phyloP scores from a whole-genome alignment of 2,113 vertebrate genomes.

The Ornithorhynchus anatinus region DNA sequence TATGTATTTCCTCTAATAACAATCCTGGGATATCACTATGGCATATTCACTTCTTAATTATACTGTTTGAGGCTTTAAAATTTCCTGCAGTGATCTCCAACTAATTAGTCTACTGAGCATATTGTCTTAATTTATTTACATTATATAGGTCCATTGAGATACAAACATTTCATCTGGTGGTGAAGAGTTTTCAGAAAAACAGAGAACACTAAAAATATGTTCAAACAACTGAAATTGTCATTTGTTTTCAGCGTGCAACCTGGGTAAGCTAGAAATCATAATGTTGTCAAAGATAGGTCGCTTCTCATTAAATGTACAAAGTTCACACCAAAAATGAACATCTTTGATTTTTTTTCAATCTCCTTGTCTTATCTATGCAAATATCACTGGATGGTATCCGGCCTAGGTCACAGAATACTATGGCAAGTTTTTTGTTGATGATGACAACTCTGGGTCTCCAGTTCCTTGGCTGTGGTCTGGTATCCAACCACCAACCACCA shows the following conservation, averaged over 20 bases:
- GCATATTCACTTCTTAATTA: constrained; percentile 24
- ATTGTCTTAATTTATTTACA: constrained; percentile 54
- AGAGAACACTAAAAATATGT: not conserved
- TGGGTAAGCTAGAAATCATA: not conserved
- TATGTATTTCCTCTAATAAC: constrained; percentile 41
- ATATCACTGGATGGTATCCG: no score
- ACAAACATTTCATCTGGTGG: not conserved
- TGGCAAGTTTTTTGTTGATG: no score
- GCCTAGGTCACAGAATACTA: no score
- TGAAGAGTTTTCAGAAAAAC: not conserved
- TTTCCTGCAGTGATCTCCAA: constrained; percentile 27
- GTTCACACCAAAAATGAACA: no score
- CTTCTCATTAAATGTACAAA: no score
- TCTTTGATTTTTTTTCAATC: no score
- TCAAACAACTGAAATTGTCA: not conserved
- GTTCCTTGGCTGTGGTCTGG: no score
- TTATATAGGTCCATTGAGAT: not conserved
- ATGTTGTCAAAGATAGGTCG: not conserved
- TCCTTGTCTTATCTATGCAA: no score
- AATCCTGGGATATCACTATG: constrained; percentile 21
- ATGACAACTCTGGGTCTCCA: no score
- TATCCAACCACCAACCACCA: no score
- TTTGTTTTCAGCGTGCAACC: not conserved
- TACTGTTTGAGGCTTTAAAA: constrained; percentile 27
- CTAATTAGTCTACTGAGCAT: constrained; percentile 40